Percentiles rank a stretch among this genome's conserved stretches.
phyloP scores from a whole-genome alignment of 2,113 vertebrate genomes.

The Octodon degus region DNA sequence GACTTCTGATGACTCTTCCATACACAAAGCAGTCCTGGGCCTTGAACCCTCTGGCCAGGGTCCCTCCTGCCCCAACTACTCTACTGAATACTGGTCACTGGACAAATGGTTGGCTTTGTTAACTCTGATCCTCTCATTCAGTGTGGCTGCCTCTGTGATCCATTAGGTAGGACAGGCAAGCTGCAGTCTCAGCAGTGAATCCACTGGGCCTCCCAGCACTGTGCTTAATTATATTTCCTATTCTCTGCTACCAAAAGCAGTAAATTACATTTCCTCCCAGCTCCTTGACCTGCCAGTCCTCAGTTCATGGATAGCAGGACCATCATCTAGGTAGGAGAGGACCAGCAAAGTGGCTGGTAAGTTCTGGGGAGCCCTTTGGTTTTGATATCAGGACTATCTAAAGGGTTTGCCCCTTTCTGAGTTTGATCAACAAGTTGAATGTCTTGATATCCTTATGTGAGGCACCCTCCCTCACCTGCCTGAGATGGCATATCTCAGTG shows the following conservation, averaged over 20 bases:
- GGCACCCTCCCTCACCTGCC: background rate
- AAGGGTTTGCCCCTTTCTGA: slow-evolving; percentile 74
- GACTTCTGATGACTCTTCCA: slow-evolving; percentile 83
- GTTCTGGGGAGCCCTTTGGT: slow-evolving; percentile 84
- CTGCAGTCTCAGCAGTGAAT: slow-evolving; percentile 89
- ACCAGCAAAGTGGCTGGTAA: slow-evolving; percentile 90
- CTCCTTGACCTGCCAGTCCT: slow-evolving; percentile 88
- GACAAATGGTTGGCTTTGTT: slow-evolving; percentile 88
- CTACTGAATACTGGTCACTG: slow-evolving; percentile 89
- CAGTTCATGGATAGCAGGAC: slow-evolving; percentile 86
- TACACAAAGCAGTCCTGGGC: slow-evolving; percentile 71
- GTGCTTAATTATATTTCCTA: slow-evolving; percentile 87
- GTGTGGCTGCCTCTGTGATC: slow-evolving; percentile 80
- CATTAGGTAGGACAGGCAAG: slow-evolving; percentile 87
- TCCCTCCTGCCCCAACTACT: slow-evolving; percentile 91
- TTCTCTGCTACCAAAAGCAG: slow-evolving; percentile 90
- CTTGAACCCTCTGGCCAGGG: slow-evolving; percentile 86
- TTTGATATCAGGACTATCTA: slow-evolving; percentile 71
- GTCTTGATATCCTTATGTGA: slow-evolving; percentile 20
- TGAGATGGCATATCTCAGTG: background rate
- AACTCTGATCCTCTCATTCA: slow-evolving; percentile 86
- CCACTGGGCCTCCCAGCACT: slow-evolving; percentile 77
- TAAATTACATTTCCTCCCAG: slow-evolving; percentile 91
- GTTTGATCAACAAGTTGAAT: slow-evolving; percentile 60
- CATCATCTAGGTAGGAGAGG: slow-evolving; percentile 86